These are phyloP conservation scores for Syrista parreyssii DNA, from an alignment of 2,888 invertebrate genomes.

Conservation along the genomic window DNA sequence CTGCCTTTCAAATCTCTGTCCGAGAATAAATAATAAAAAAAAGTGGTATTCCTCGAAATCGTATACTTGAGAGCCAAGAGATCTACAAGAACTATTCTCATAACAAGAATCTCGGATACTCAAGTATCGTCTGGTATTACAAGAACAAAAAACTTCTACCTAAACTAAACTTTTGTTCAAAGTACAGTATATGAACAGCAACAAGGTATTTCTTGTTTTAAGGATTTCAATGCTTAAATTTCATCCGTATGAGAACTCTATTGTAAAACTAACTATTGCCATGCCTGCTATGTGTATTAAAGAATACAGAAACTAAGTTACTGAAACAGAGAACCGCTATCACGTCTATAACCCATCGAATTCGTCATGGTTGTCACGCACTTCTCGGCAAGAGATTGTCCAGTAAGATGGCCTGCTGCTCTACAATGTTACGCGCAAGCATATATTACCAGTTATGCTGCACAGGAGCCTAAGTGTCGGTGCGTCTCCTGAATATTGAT, in stretches of 20 bases:
- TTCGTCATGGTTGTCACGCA: constrained; percentile 1
- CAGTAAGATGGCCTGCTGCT: constrained; percentile 58
- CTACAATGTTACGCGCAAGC: constrained; percentile 61
- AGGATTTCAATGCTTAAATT: too few species aligned
- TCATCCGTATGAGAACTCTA: too few species aligned
- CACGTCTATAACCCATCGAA: not conserved
- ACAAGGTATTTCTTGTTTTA: too few species aligned
- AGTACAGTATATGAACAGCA: too few species aligned
- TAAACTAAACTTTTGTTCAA: too few species aligned
- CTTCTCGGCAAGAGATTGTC: constrained; percentile 53
- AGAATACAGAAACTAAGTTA: not conserved
- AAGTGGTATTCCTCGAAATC: too few species aligned
- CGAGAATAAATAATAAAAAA: constrained; percentile 22
- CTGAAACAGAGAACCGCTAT: not conserved
- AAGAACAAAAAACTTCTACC: too few species aligned
- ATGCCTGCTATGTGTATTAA: too few species aligned
- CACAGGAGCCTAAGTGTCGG: constrained; percentile 91
- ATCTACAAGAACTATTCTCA: too few species aligned
- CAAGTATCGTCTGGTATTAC: too few species aligned
- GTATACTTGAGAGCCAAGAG: not conserved
- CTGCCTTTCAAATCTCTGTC: constrained; percentile 49
- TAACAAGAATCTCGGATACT: too few species aligned
- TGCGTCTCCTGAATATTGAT: constrained; percentile 83
- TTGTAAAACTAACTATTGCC: too few species aligned
- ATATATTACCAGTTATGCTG: constrained; percentile 86